These are phyloP conservation scores for Cylas formicarius DNA, from an alignment of 1,140 invertebrate genomes.

Conservation along the genomic window DNA sequence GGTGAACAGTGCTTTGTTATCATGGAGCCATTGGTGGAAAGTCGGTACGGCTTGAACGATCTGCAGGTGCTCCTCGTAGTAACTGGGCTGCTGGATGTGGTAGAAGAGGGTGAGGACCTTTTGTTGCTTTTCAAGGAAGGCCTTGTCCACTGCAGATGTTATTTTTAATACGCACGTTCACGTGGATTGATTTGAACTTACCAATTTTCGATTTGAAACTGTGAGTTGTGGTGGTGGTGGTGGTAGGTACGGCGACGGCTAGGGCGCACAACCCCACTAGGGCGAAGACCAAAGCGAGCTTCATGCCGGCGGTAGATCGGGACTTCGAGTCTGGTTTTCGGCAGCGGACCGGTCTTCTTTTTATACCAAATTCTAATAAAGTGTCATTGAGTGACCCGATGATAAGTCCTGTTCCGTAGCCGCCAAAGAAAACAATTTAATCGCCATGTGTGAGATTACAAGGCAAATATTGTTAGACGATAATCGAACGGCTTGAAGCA, in stretches of 20 bases:
- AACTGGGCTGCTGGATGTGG: constrained; percentile 51
- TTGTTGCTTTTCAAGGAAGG: constrained; percentile 51
- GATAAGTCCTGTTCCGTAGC: no score
- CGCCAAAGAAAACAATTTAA: no score
- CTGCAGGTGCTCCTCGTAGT: constrained; percentile 45
- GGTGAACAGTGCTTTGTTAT: constrained; percentile 8
- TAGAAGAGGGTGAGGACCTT: constrained; percentile 54
- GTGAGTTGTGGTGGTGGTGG: no score
- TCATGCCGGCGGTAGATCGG: constrained; percentile 26
- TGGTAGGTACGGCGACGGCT: constrained; percentile 11
- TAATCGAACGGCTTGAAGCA: no score
- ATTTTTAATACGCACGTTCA: no score
- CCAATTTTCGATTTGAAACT: neutral
- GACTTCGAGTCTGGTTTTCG: neutral
- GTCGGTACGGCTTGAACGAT: constrained; percentile 22
- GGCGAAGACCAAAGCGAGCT: constrained; percentile 17
- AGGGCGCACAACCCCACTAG: constrained; percentile 24
- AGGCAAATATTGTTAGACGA: no score
- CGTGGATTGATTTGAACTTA: neutral
- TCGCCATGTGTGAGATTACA: no score
- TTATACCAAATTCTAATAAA: constrained; percentile 1
- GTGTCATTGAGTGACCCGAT: no score
- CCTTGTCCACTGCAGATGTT: constrained; percentile 22
- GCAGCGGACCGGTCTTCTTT: constrained; percentile 1
- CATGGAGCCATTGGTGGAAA: constrained; percentile 13